Base-by-base conservation (phyloP, 2,888 invertebrate genomes). In the Seladonia tumulorum region DNA sequence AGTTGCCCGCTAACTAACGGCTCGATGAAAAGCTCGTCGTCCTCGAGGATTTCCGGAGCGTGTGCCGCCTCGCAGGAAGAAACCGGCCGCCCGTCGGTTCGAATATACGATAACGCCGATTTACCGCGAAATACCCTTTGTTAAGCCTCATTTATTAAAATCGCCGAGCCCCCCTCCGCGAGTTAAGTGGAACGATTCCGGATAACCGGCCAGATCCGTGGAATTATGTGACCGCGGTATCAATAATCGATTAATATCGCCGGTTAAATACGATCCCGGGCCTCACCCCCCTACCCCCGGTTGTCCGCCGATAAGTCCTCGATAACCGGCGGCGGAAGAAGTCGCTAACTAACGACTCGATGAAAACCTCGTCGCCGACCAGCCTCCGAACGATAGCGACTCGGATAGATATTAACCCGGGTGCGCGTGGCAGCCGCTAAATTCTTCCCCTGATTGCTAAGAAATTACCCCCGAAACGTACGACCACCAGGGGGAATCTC, bases 1-100 rank as follows among this genome's bases (percentile, higher is more conserved):
- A 79, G 76, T 76, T 83, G 60, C 53, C 83, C 89, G 85, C 89
- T 93, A 93, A 94, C 94, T 94, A 94, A 94, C 93, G 94, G 94
- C 94, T 93, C 94, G 93, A 95, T 94, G 94, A 94, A 94, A 95
- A 94, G 92, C 94, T 95, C 95, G 91, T 94, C 84, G 79, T 49
- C 74, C n/a, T 76, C 72, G 42, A 47, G 53, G 42, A 70, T 78
- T 29, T 71, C 76, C 63, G 16, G 66, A 70, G 66, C 83, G 76
- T 72, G 83, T 85, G 73, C 66, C 79, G 39, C 29, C 29, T 63
- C 70, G 63, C 45, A 45, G 60, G 18, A 57, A 42, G 10, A 73
- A 60, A 49, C 57, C 74, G 70, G 70, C 45, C 75, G 22, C 57
- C 57, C 60, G 57, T 22, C 71, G 25, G 47, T 68, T 49, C 49